Conservation (phyloP, 2,797 vertebrate genomes). For the Tragelaphus eurycerus region DNA sequence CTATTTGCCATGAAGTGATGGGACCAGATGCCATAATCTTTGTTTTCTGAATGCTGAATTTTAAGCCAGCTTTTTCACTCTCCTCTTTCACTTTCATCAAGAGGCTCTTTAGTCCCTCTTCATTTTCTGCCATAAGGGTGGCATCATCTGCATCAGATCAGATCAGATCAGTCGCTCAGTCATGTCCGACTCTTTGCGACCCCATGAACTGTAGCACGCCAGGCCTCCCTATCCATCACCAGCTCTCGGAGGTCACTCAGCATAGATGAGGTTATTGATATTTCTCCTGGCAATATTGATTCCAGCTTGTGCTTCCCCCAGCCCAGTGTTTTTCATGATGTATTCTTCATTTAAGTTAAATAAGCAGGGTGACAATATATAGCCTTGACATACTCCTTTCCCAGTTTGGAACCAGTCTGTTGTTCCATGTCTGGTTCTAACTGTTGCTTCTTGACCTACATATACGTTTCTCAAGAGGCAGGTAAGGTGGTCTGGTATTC, state of each 20-base stretch:
- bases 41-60: not conserved
- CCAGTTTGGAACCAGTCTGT: not conserved
- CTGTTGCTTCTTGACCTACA: not conserved
- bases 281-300: not conserved
- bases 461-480: not conserved
- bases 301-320: not conserved
- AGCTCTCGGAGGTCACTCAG: too few relatives aligned
- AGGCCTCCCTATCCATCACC: too few relatives aligned
- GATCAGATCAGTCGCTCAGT: too few relatives aligned
- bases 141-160: not conserved
- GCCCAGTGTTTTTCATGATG: not conserved
- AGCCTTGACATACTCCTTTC: accelerated
- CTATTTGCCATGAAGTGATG: not conserved
- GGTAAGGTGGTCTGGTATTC: not conserved
- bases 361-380: not conserved
- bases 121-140: not conserved
- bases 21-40: not conserved
- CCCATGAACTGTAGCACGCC: too few relatives aligned
- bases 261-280: not conserved
- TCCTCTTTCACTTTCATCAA: not conserved
- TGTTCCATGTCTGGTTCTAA: not conserved
- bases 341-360: not conserved
- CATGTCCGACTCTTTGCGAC: too few relatives aligned
- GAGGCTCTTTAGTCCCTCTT: not conserved
- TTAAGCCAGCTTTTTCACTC: not conserved